These are phyloP conservation scores for Gallinago paraguaiae DNA, from an alignment of 2,113 vertebrate species.

Conservation along the genomic window DNA sequence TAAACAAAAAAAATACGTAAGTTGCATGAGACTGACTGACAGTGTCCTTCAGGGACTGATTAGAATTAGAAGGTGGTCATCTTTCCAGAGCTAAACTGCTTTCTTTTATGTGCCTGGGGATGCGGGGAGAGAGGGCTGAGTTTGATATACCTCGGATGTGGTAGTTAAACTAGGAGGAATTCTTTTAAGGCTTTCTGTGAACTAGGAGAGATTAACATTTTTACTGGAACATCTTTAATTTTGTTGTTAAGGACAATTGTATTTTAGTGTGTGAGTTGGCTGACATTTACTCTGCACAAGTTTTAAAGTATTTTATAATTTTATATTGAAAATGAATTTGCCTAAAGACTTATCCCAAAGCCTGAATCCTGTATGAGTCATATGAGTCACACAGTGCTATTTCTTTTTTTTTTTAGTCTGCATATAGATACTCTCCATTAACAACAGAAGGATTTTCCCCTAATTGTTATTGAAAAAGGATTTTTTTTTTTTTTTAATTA, in stretches of 20 bases:
- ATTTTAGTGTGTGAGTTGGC: neutral
- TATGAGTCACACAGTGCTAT: neutral
- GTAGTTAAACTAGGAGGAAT: neutral
- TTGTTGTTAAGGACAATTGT: neutral
- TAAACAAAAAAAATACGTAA: neutral
- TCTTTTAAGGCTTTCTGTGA: neutral
- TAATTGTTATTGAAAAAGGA: neutral
- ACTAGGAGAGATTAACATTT: neutral
- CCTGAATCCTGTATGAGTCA: neutral
- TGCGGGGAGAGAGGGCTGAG: neutral
- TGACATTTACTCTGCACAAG: neutral
- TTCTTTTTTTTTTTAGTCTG: neutral
- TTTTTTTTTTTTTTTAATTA: neutral
- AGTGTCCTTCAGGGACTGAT: neutral
- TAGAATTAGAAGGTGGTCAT: neutral
- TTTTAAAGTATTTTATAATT: constrained; percentile 2
- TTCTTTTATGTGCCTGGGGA: neutral
- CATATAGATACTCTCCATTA: neutral
- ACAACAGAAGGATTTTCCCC: neutral
- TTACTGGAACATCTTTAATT: neutral
- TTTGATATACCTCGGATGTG: neutral
- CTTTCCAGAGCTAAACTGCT: neutral
- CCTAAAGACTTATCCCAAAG: neutral
- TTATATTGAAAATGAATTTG: neutral
- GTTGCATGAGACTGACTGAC: neutral